Conservation (phyloP, 2,113 vertebrate genomes). For the Urocolius indicus region DNA sequence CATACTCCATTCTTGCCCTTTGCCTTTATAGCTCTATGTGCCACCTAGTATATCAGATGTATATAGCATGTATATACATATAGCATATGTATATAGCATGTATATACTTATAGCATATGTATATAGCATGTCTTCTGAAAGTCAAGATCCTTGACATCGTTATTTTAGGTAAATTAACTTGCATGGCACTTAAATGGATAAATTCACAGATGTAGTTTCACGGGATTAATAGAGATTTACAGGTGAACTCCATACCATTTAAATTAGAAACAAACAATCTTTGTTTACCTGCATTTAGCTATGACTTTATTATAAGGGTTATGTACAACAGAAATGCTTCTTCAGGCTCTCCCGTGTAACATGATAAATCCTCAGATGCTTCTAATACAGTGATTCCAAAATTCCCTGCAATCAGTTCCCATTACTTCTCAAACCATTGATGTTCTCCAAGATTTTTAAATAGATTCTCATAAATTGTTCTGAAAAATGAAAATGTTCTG, state of each 20-base stretch:
- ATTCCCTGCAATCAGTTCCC: neutral
- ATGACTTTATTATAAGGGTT: neutral
- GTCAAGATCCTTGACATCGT: neutral
- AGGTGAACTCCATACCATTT: neutral
- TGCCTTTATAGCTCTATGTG: neutral
- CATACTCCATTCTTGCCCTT: neutral
- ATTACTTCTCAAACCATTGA: neutral
- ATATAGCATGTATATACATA: too few relatives aligned
- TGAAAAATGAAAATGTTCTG: neutral
- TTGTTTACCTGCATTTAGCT: neutral
- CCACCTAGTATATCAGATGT: neutral
- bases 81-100: too few relatives aligned
- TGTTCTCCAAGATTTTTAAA: neutral
- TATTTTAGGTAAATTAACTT: neutral
- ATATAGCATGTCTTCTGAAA: neutral
- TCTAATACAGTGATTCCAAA: neutral
- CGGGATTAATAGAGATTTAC: neutral
- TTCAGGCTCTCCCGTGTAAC: neutral
- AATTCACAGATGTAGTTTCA: neutral
- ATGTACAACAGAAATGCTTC: neutral
- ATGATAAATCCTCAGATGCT: neutral
- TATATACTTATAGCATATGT: too few relatives aligned
- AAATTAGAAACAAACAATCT: neutral
- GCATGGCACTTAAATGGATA: fast-evolving
- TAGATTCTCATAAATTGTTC: neutral